Evolutionary conservation across 37 sponge, comb jelly and placozoan genomes (phyloP).

Genomic region (Haliclona indistincta): DNA sequence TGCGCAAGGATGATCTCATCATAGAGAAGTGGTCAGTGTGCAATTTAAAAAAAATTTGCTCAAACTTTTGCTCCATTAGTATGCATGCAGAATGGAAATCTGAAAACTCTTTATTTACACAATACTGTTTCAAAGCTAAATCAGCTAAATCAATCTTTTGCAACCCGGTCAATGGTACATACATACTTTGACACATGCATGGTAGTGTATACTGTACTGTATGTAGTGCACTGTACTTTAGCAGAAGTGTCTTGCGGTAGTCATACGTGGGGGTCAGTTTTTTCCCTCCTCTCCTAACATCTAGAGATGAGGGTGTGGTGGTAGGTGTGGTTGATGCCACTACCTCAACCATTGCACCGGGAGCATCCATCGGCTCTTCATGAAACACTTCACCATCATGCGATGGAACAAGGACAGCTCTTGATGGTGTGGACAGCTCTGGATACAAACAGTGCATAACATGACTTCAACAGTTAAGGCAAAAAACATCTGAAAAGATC

Average conservation of each 20-base stretch:
- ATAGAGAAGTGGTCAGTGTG: slow-evolving; percentile 13
- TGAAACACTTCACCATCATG: slow-evolving; percentile 21
- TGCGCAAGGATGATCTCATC: slow-evolving; percentile 77
- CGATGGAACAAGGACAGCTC: slow-evolving; percentile 5
- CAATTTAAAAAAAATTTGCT: too few relatives aligned
- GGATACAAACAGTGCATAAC: too few relatives aligned
- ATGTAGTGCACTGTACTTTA: slow-evolving; percentile 6
- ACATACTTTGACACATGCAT: too few relatives aligned
- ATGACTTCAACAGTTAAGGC: too few relatives aligned
- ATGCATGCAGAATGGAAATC: too few relatives aligned
- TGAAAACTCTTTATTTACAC: too few relatives aligned
- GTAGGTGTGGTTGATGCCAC: slow-evolving; percentile 6
- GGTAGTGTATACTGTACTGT: too few relatives aligned
- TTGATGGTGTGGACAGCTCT: background rate
- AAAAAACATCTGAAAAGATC: too few relatives aligned
- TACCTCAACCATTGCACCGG: slow-evolving; percentile 64
- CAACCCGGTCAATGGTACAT: too few relatives aligned
- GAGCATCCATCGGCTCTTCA: slow-evolving; percentile 37
- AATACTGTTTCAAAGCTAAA: too few relatives aligned
- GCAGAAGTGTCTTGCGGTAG: slow-evolving; percentile 44
- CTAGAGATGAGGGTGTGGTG: background rate
- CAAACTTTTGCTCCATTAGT: too few relatives aligned
- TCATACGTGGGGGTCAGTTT: slow-evolving; percentile 8
- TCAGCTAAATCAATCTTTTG: too few relatives aligned
- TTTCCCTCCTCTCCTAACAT: background rate